These are phyloP conservation scores for Drosophila vallismaia DNA, from an alignment of 2,888 invertebrate species.

Conservation along the genomic window DNA sequence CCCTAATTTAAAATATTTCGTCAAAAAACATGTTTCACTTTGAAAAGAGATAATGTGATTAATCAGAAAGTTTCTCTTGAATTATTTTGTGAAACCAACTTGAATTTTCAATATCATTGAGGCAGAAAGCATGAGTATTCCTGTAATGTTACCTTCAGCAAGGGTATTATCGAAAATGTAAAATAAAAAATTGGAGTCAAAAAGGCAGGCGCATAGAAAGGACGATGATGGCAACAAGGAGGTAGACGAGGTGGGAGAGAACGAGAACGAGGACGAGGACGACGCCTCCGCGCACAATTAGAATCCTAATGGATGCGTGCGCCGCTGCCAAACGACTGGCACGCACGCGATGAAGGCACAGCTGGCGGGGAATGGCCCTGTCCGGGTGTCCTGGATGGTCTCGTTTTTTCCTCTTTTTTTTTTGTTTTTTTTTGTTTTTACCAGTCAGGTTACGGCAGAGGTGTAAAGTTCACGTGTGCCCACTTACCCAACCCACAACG, in stretches of 20 bases:
- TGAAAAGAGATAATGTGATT: neutral
- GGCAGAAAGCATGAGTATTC: neutral
- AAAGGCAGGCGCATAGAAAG: constrained; percentile 70
- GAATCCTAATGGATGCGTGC: constrained; percentile 80
- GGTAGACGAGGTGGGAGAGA: neutral
- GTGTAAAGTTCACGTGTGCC: constrained; percentile 82
- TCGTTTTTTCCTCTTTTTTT: neutral
- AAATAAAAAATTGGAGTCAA: constrained; percentile 46
- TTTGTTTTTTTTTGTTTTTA: constrained; percentile 11
- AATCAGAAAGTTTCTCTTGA: neutral
- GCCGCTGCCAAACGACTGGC: constrained; percentile 69
- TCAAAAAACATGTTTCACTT: no score
- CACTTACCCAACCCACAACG: constrained; percentile 65
- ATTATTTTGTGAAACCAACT: neutral
- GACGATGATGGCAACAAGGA: constrained; percentile 23
- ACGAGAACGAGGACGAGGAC: constrained; percentile 9
- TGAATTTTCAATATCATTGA: neutral
- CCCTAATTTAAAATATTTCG: no score
- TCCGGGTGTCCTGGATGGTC: constrained; percentile 7
- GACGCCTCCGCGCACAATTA: constrained; percentile 68
- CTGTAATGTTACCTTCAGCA: neutral
- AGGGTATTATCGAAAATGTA: constrained; percentile 32
- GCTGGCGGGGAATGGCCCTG: constrained; percentile 35
- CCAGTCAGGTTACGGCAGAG: constrained; percentile 69
- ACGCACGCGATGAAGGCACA: constrained; percentile 72